Conservation (phyloP, 1,140 invertebrate species). For the Latrodectus geometricus region DNA sequence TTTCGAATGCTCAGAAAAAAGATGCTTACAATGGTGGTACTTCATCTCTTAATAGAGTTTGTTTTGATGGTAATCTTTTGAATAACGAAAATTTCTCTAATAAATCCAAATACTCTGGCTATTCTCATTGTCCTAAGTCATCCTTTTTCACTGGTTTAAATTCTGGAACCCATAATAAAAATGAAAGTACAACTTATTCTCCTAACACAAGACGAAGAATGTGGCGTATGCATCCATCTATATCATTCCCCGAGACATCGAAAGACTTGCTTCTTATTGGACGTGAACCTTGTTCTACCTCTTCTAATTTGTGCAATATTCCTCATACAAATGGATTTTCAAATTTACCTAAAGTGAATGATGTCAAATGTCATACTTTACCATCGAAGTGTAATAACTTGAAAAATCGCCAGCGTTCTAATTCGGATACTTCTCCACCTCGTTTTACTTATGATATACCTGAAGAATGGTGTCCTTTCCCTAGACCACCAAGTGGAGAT, state of each 20-base stretch:
- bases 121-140: not conserved
- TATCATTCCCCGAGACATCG: conserved; percentile 54
- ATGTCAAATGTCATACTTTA: not conserved
- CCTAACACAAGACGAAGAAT: conserved; percentile 36
- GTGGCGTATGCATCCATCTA: conserved; percentile 50
- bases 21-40: not conserved
- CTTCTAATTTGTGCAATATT: not conserved
- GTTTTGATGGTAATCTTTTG: conserved; percentile 38
- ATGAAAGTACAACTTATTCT: conserved; percentile 10
- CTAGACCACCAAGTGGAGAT: conserved; percentile 45
- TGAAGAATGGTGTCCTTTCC: conserved; percentile 19
- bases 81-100: conserved; percentile 3
- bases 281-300: conserved; percentile 15
- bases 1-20: not conserved
- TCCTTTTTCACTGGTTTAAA: conserved; percentile 40
- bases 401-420: conserved; percentile 24
- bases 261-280: conserved; percentile 46
- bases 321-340: not conserved
- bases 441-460: not conserved
- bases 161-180: not conserved
- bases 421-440: conserved; percentile 25
- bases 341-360: not conserved
- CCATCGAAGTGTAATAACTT: not conserved
- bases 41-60: conserved; percentile 35
- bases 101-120: not conserved